Percentiles rank a stretch among this genome's conserved stretches.
Evolutionary conservation across 1,140 invertebrate species (phyloP).

Genomic region (Telenomus remus): DNA sequence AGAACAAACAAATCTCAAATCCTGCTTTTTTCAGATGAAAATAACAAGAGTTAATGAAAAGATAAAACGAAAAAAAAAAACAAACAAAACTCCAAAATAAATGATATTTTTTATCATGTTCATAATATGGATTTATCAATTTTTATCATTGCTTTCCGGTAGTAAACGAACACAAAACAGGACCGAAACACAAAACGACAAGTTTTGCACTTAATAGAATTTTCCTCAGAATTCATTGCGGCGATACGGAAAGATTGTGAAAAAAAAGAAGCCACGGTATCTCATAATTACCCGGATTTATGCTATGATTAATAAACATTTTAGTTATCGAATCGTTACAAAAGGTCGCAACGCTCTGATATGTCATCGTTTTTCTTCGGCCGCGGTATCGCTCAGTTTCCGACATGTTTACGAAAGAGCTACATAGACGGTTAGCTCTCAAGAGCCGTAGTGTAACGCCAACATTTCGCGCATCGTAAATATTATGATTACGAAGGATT

Average conservation of each 20-base stretch:
- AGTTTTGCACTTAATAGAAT: conserved; percentile 6
- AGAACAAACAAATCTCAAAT: background rate
- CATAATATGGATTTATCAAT: too few relatives aligned
- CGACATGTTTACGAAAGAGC: conserved; percentile 40
- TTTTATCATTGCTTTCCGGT: too few relatives aligned
- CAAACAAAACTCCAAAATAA: too few relatives aligned
- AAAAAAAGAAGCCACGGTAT: conserved; percentile 23
- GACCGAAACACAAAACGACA: too few relatives aligned
- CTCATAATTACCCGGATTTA: conserved; percentile 49
- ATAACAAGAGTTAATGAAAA: too few relatives aligned
- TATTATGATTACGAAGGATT: conserved; percentile 11
- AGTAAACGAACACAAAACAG: too few relatives aligned
- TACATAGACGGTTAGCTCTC: too few relatives aligned
- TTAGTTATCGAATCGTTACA: conserved; percentile 49
- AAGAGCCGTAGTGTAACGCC: too few relatives aligned
- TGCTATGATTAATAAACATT: conserved; percentile 52
- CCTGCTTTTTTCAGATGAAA: too few relatives aligned
- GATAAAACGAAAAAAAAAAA: too few relatives aligned
- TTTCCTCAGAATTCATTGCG: conserved; percentile 10
- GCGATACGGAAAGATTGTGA: conserved; percentile 29
- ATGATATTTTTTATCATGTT: too few relatives aligned
- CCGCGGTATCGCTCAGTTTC: conserved; percentile 30
- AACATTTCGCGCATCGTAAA: conserved; percentile 5
- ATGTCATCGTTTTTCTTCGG: conserved; percentile 44
- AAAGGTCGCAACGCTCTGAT: conserved; percentile 45